A percentile compares a stretch with the other conserved stretches of the same genome.
These are phyloP conservation scores for Syngnathus floridae DNA, from an alignment of 2,113 vertebrate species.

Conservation along the genomic window DNA sequence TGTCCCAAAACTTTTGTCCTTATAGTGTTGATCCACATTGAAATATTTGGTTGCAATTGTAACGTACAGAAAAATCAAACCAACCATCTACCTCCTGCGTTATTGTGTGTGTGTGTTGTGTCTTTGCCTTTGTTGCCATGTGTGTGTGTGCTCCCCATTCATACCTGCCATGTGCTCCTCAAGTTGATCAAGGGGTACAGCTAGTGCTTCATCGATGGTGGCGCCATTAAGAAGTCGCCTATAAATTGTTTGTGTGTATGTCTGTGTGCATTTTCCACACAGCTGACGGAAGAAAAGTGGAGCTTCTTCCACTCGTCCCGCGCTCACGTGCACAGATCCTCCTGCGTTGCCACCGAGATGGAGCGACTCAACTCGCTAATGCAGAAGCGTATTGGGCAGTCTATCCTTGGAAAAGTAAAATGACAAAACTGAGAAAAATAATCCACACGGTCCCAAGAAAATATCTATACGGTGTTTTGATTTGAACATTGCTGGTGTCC, in stretches of 20 bases:
- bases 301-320: constrained; percentile 85
- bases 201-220: background rate
- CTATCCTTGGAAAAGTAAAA: constrained; percentile 87
- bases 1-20: background rate
- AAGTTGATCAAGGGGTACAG: constrained; percentile 9
- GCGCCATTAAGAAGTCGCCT: background rate
- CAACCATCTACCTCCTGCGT: constrained; percentile 46
- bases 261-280: constrained; percentile 2
- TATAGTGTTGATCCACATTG: background rate
- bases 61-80: constrained; percentile 12
- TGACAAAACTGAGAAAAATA: background rate
- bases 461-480: background rate
- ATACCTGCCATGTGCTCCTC: constrained; percentile 14
- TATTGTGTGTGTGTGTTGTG: no score
- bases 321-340: constrained; percentile 82
- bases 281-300: constrained; percentile 91
- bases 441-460: background rate
- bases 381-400: constrained; percentile 90
- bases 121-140: background rate
- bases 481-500: background rate
- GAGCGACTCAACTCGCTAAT: constrained; percentile 80
- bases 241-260: background rate
- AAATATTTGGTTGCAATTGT: background rate
- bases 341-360: constrained; percentile 86
- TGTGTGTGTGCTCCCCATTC: background rate